phyloP scores from a whole-genome alignment of 2,113 vertebrate species.

The Herpailurus yagouaroundi region DNA sequence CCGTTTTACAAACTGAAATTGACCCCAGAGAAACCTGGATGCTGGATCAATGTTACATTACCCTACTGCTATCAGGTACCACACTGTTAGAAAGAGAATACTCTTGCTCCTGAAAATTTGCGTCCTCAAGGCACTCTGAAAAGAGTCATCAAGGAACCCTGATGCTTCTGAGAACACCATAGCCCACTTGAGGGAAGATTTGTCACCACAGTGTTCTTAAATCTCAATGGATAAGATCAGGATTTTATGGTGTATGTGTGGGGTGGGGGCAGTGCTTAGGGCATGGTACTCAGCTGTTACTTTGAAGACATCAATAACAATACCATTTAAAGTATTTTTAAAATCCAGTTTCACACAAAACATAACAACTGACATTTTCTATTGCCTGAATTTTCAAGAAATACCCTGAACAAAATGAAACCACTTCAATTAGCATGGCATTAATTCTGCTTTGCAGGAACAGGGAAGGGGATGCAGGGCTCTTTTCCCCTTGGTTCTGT shows the following conservation, averaged over 20 bases:
- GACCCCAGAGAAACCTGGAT: neutral
- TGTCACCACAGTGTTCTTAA: neutral
- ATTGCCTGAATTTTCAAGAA: neutral
- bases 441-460: conserved; percentile 11
- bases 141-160: neutral
- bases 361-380: neutral
- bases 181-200: neutral
- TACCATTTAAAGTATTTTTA: neutral
- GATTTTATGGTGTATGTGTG: neutral
- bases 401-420: conserved; percentile 31
- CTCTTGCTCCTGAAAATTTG: neutral
- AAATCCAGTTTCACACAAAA: conserved; percentile 14
- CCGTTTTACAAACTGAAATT: neutral
- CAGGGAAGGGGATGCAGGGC: neutral
- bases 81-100: neutral
- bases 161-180: neutral
- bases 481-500: neutral
- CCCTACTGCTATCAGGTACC: neutral
- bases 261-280: neutral
- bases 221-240: neutral
- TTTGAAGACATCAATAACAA: conserved; percentile 12
- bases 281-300: neutral
- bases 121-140: neutral
- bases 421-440: neutral
- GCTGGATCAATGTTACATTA: neutral